Evolutionary conservation across 1,140 invertebrate species (phyloP).

Genomic region (Papilio xuthus): DNA sequence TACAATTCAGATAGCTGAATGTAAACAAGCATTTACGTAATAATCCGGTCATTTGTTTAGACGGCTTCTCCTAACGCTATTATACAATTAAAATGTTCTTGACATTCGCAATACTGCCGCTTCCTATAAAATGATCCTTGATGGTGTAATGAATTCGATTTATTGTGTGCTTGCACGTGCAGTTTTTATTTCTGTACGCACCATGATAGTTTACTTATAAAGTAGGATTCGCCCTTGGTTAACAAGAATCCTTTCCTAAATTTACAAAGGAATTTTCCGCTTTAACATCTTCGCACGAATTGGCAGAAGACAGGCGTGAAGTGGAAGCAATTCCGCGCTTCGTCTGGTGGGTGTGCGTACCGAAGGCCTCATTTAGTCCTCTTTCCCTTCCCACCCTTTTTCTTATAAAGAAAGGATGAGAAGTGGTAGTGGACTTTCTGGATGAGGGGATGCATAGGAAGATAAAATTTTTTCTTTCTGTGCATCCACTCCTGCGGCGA

Average conservation of each 20-base stretch:
- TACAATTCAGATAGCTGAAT: slow-evolving; percentile 20
- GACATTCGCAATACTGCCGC: slow-evolving; percentile 27
- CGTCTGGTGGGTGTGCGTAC: too few species aligned
- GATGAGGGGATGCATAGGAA: too few species aligned
- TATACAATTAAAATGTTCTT: slow-evolving; percentile 34
- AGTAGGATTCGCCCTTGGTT: neutral
- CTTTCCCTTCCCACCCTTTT: too few species aligned
- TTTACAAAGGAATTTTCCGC: too few species aligned
- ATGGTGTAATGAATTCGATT: neutral
- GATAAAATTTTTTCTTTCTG: too few species aligned
- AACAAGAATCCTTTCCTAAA: neutral
- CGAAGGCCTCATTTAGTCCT: too few species aligned
- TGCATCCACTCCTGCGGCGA: too few species aligned
- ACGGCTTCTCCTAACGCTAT: slow-evolving; percentile 33
- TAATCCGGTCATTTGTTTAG: slow-evolving; percentile 32
- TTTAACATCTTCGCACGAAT: too few species aligned
- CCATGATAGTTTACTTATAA: neutral
- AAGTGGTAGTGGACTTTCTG: too few species aligned
- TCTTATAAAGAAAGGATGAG: too few species aligned
- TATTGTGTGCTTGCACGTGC: neutral
- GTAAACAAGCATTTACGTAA: slow-evolving; percentile 31
- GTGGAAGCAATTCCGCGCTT: too few species aligned
- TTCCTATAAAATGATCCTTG: slow-evolving; percentile 21
- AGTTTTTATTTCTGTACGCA: neutral
- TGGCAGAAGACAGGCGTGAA: too few species aligned